Evolutionary conservation across 2,113 vertebrate genomes (phyloP).

Genomic region (Acrocephalus arundinaceus): DNA sequence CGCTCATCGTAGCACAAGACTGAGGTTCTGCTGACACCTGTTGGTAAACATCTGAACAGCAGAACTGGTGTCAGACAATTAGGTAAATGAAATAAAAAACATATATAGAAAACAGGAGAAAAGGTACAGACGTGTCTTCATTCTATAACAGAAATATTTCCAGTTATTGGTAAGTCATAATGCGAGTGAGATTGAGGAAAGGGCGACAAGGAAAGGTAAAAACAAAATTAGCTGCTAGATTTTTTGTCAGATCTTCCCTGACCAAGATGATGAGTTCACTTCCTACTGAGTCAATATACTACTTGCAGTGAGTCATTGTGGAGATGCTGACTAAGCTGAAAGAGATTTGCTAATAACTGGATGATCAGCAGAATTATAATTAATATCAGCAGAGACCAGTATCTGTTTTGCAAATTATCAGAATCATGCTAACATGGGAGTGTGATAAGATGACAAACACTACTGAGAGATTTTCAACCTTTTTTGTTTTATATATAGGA

Average conservation of each 20-base stretch:
- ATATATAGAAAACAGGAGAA: background rate
- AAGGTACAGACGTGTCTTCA: background rate
- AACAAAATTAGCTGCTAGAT: background rate
- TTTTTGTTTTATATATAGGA: background rate
- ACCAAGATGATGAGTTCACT: constrained; percentile 31
- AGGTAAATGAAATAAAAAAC: background rate
- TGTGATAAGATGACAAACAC: background rate
- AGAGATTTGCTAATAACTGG: constrained; percentile 44
- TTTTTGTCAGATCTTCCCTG: constrained; percentile 12
- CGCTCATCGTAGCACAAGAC: background rate
- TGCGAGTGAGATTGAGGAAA: background rate
- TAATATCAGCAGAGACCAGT: constrained; percentile 23
- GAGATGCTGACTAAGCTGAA: constrained; percentile 51
- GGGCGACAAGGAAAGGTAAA: background rate
- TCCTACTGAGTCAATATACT: constrained; percentile 50
- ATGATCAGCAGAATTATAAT: constrained; percentile 40
- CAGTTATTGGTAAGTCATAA: background rate
- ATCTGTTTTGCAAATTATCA: background rate
- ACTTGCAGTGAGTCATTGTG: constrained; percentile 41
- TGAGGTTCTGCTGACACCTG: constrained; percentile 76
- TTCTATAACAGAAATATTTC: background rate
- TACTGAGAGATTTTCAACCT: background rate
- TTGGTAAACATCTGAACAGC: constrained; percentile 51
- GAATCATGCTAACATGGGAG: background rate
- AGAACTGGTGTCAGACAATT: background rate